Conservation (phyloP, 2,113 vertebrate genomes). For the Butastur rufipennis region DNA sequence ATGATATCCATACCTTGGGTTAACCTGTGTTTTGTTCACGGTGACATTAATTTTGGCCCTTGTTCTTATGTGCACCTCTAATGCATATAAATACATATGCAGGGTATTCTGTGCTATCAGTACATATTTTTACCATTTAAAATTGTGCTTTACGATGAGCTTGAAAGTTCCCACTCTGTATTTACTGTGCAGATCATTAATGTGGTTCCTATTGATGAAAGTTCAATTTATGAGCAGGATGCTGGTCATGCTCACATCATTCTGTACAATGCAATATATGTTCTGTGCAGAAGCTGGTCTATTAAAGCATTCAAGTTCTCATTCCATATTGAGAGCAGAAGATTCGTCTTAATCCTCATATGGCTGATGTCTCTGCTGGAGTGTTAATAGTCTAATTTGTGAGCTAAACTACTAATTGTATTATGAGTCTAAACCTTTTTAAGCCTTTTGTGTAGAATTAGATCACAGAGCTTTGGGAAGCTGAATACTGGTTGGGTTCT, state of each 20-base stretch:
- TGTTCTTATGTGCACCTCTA: neutral
- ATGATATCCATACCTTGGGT: neutral
- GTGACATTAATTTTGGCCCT: neutral
- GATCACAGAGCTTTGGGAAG: conserved; percentile 65
- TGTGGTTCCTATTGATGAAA: neutral
- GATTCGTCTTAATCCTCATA: conserved; percentile 53
- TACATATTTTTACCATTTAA: neutral
- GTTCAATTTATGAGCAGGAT: neutral
- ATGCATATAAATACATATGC: neutral
- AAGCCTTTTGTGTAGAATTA: conserved; percentile 75
- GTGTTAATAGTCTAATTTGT: conserved; percentile 81
- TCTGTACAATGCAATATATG: neutral
- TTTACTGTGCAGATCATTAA: neutral
- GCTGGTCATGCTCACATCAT: neutral
- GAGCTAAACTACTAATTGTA: conserved; percentile 79
- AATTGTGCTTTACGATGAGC: neutral
- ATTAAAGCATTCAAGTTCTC: neutral
- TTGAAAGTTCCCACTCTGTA: neutral
- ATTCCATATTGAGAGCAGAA: neutral
- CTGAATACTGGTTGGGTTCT: neutral
- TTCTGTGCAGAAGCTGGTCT: neutral
- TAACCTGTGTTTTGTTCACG: neutral
- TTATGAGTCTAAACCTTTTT: conserved; percentile 77
- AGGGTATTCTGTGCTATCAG: neutral
- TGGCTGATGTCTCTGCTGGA: conserved; percentile 53